Evolutionary conservation across 1,140 invertebrate genomes (phyloP).

Genomic region (Drosophila tropicalis): DNA sequence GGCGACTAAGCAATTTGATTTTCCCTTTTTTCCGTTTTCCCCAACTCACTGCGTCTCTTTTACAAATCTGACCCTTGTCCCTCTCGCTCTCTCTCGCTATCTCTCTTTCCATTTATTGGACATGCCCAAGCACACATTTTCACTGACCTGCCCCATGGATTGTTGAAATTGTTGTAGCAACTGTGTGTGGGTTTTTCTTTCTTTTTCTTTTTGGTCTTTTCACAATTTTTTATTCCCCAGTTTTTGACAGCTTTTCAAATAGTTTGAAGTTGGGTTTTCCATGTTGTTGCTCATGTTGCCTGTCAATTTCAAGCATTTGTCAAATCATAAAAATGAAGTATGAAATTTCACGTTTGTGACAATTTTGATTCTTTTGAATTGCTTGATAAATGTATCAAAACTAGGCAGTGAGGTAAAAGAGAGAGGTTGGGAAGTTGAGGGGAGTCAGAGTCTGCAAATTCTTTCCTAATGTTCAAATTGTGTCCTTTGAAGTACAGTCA

Average conservation of each 20-base stretch:
- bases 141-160: constrained; percentile 68
- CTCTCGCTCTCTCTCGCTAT: constrained; percentile 43
- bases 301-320: constrained; percentile 72
- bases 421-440: not conserved
- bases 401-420: not conserved
- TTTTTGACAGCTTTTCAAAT: not conserved
- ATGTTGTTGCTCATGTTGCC: constrained; percentile 27
- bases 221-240: not conserved
- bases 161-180: constrained; percentile 7
- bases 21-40: constrained; percentile 32
- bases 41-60: not conserved
- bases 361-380: not conserved
- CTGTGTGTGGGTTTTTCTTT: not conserved
- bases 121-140: constrained; percentile 41
- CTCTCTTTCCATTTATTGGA: not conserved
- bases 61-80: constrained; percentile 11
- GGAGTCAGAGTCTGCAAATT: not conserved
- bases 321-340: constrained; percentile 52
- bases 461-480: not conserved
- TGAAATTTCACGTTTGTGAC: constrained; percentile 2
- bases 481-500: constrained; percentile 3
- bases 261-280: constrained; percentile 11
- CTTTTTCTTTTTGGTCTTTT: not conserved
- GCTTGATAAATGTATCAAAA: not conserved
- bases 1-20: constrained; percentile 10